These are phyloP conservation scores for Smutsia gigantea DNA, from an alignment of 2,797 vertebrate species.

Conservation along the genomic window DNA sequence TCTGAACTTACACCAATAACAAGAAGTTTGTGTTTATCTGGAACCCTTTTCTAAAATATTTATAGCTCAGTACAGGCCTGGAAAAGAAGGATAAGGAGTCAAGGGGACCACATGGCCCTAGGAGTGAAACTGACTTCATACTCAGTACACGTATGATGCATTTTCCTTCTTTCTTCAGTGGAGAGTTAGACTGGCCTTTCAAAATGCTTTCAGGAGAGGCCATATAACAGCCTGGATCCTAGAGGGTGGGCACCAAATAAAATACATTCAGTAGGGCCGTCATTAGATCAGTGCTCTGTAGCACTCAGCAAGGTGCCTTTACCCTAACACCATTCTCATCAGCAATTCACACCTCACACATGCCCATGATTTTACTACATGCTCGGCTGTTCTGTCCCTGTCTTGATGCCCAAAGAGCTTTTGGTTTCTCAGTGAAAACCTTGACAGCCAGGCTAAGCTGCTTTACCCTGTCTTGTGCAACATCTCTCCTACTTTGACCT, in stretches of 20 bases:
- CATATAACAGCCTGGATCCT: background rate
- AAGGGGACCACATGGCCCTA: slow-evolving; percentile 65
- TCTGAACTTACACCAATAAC: slow-evolving; percentile 68
- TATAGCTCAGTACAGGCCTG: slow-evolving; percentile 59
- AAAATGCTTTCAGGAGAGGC: background rate
- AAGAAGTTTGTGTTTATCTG: slow-evolving; percentile 73
- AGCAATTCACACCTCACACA: background rate
- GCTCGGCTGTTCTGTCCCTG: background rate
- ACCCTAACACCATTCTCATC: background rate
- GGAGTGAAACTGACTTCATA: background rate
- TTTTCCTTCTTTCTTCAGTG: background rate
- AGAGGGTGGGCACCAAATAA: background rate
- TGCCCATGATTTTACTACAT: background rate
- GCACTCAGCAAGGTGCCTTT: background rate
- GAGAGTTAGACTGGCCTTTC: background rate
- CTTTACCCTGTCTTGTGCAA: background rate
- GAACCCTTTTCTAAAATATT: slow-evolving; percentile 69
- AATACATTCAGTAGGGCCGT: background rate
- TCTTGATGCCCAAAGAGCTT: background rate
- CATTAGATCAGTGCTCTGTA: background rate
- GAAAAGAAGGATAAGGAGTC: slow-evolving; percentile 55
- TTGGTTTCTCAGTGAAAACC: background rate
- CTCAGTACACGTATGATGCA: background rate
- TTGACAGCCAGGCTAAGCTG: background rate
- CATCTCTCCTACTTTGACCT: background rate